Evolutionary conservation across 1,140 invertebrate genomes (phyloP).

Genomic region (Platyura marginata): DNA sequence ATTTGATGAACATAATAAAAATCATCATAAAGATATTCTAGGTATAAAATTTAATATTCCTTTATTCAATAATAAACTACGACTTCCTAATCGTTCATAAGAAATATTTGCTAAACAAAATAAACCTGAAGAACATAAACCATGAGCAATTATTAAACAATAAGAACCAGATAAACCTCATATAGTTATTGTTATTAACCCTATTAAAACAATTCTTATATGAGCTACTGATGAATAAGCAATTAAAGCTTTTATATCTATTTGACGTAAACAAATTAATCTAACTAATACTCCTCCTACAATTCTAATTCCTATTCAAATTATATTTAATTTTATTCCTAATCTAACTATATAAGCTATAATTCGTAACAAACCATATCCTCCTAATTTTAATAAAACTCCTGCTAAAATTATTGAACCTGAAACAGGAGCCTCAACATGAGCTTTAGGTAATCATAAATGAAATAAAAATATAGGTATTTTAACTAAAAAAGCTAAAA

Average conservation of each 20-base stretch:
- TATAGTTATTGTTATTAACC: slow-evolving; percentile 25
- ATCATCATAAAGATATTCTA: slow-evolving; percentile 33
- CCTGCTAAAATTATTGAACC: slow-evolving; percentile 53
- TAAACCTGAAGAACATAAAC: slow-evolving; percentile 42
- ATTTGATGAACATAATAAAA: slow-evolving; percentile 33
- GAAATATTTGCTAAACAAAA: slow-evolving; percentile 45
- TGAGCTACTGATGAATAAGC: slow-evolving; percentile 42
- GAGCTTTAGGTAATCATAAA: slow-evolving; percentile 50
- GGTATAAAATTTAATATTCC: slow-evolving; percentile 25
- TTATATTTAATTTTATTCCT: slow-evolving; percentile 26
- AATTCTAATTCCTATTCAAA: slow-evolving; percentile 31
- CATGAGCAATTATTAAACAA: slow-evolving; percentile 43
- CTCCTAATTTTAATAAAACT: slow-evolving; percentile 46
- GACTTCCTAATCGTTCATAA: slow-evolving; percentile 31
- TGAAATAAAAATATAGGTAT: slow-evolving; percentile 47
- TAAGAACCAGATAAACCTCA: slow-evolving; percentile 28
- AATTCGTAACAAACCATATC: slow-evolving; percentile 37
- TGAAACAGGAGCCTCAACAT: slow-evolving; percentile 49
- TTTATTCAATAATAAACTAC: slow-evolving; percentile 25
- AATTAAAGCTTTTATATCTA: slow-evolving; percentile 38
- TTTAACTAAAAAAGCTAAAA: slow-evolving; percentile 45
- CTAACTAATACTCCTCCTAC: slow-evolving; percentile 32
- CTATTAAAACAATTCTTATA: slow-evolving; percentile 32
- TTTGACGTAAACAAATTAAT: slow-evolving; percentile 38
- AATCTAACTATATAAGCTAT: slow-evolving; percentile 24